A percentile compares a stretch with the other conserved stretches of the same genome.
Conservation (phyloP, 2,113 vertebrate genomes). For the Phodopus roborovskii region DNA sequence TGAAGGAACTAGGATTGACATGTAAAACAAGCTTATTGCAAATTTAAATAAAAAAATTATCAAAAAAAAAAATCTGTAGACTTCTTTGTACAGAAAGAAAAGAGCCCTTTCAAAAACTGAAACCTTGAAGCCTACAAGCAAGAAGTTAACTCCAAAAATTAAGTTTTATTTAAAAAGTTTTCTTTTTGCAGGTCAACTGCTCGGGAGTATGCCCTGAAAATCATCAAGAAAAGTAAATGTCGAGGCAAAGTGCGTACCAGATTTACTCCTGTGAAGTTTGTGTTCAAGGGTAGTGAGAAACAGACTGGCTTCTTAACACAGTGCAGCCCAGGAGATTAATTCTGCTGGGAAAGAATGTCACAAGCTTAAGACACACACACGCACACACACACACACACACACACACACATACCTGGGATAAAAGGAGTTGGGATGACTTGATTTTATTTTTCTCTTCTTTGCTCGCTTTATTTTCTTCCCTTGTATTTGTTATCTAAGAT, state of each 20-base stretch:
- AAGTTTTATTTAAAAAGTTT: slow-evolving; percentile 3
- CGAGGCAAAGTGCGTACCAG: slow-evolving; percentile 94
- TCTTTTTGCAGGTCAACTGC: slow-evolving; percentile 91
- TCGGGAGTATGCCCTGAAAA: slow-evolving; percentile 98
- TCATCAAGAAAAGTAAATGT: slow-evolving; percentile 98
- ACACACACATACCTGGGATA: background rate
- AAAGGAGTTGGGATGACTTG: background rate
- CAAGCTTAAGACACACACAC: background rate
- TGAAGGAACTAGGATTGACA: too few species aligned
- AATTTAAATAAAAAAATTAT: too few species aligned
- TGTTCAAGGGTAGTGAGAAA: background rate
- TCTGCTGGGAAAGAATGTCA: background rate
- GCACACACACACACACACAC: too few species aligned
- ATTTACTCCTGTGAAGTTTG: background rate
- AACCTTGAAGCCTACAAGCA: background rate
- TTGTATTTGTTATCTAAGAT: background rate
- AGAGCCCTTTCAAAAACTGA: background rate
- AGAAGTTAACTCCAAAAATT: slow-evolving; percentile 27
- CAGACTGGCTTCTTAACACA: background rate
- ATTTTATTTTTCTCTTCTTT: background rate
- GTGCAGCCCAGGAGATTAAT: background rate
- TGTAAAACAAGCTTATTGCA: too few species aligned
- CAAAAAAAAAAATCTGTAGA: background rate
- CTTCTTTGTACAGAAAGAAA: background rate
- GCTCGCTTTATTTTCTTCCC: background rate